Evolutionary conservation across 2,888 invertebrate genomes (phyloP).

Genomic region (Drosophila infuscata): DNA sequence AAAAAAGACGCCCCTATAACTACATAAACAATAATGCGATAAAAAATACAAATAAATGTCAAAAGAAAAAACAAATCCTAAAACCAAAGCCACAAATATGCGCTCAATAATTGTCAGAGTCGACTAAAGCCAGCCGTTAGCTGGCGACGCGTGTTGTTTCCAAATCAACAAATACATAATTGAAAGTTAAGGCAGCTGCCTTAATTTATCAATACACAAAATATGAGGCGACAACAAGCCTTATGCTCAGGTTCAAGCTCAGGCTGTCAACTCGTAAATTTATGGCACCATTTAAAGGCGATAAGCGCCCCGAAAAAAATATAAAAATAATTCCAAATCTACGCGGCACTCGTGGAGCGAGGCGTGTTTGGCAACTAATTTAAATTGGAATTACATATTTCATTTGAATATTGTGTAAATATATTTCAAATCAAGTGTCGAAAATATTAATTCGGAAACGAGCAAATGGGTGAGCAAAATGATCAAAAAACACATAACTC

Average conservation of each 20-base stretch:
- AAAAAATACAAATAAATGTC: conserved; percentile 39
- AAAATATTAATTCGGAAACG: conserved; percentile 60
- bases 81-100: conserved; percentile 19
- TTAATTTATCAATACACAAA: conserved; percentile 56
- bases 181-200: conserved; percentile 44
- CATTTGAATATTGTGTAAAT: conserved; percentile 67
- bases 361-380: conserved; percentile 54
- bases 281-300: conserved; percentile 64
- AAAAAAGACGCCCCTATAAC: conserved; percentile 34
- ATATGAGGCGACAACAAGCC: conserved; percentile 41
- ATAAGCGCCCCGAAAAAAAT: conserved; percentile 50
- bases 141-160: conserved; percentile 1
- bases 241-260: conserved; percentile 66
- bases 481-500: conserved; percentile 31
- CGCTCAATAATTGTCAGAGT: conserved; percentile 1
- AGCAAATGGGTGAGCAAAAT: conserved; percentile 35
- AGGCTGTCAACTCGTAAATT: conserved; percentile 59
- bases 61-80: conserved; percentile 25
- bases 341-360: conserved; percentile 16
- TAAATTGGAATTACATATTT: conserved; percentile 70
- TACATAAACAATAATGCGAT: conserved; percentile 52
- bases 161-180: conserved; percentile 24
- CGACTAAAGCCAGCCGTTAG: not conserved
- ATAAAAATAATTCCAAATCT: conserved; percentile 16
- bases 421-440: conserved; percentile 68